Evolutionary conservation across 2,797 vertebrate species (phyloP), one percentile per base, ranked within the genome.

Genomic region (Acanthurus tractus): DNA sequence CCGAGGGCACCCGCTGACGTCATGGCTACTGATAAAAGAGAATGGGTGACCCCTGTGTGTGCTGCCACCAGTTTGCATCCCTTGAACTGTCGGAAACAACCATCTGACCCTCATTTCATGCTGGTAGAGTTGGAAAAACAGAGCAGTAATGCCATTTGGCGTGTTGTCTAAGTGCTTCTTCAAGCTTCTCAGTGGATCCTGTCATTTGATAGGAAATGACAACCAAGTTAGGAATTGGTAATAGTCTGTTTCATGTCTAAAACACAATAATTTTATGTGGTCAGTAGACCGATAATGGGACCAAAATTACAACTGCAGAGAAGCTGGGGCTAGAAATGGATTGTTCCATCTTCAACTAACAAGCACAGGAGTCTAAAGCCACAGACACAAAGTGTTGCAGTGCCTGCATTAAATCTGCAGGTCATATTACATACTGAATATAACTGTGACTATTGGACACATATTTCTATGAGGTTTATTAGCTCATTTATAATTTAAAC

Each of bases 1-100:
- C 92, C 67, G 86, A 89, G 88, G 85, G 90, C 86, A 76, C 53
- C 46, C 61, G 78, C 85, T 91, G 93, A 94, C 86, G 82, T 94
- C 89, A 92, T 29, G 76, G 84, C 53, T 66, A 67, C 89, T 49
- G 83, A 90, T 70, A 70, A 84, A 82, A 80, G 80, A 90, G 81
- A 82, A 83, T 57, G 86, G 88, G 79, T 78, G 88, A 86, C 89
- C 87, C 82, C 79, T 80, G 78, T 8, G 73, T 63, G 77, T 87
- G 85, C 82, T 56, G 53, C 70, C 34, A 62, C 76, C 63, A 38
- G 68, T 88, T 81, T 62, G 74, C 42, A 42, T 75, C 79, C 79
- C 20, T 22, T 0, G 38, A 84, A 79, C 76, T 9, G 58, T 82
- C 36, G 36, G 82, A 79, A 81, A 50, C 79, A 71, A 87, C 71